Conservation (phyloP, 2,113 vertebrate species). For the Cottus gobio region DNA sequence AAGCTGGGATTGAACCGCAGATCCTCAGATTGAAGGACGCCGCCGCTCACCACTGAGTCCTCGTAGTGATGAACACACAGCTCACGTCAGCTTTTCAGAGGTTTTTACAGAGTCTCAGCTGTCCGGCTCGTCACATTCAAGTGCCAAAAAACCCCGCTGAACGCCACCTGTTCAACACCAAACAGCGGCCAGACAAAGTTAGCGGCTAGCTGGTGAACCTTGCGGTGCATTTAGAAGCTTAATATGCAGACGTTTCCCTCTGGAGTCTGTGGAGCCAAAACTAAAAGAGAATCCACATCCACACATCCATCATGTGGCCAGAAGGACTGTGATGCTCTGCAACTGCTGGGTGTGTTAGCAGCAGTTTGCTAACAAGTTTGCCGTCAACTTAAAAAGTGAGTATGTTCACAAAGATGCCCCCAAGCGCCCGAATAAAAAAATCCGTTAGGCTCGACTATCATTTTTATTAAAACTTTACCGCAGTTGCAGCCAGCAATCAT, state of each 20-base stretch:
- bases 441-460: not conserved
- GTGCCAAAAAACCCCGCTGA: not conserved
- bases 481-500: conserved; percentile 17
- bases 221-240: not conserved
- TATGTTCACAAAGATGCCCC: not conserved
- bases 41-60: no score
- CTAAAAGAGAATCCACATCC: not conserved
- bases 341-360: not conserved
- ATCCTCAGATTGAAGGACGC: no score
- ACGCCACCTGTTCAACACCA: not conserved
- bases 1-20: no score
- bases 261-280: not conserved
- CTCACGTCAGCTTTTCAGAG: not conserved
- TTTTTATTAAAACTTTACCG: conserved; percentile 4
- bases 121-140: not conserved
- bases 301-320: no score
- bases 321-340: not conserved
- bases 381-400: not conserved
- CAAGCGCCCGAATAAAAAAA: not conserved
- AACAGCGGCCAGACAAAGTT: not conserved
- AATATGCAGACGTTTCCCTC: not conserved
- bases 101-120: not conserved
- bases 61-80: not conserved
- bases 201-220: not conserved
- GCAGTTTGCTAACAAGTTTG: not conserved